phyloP scores from a whole-genome alignment of 2,113 vertebrate species.

The Oryzias javanicus region DNA sequence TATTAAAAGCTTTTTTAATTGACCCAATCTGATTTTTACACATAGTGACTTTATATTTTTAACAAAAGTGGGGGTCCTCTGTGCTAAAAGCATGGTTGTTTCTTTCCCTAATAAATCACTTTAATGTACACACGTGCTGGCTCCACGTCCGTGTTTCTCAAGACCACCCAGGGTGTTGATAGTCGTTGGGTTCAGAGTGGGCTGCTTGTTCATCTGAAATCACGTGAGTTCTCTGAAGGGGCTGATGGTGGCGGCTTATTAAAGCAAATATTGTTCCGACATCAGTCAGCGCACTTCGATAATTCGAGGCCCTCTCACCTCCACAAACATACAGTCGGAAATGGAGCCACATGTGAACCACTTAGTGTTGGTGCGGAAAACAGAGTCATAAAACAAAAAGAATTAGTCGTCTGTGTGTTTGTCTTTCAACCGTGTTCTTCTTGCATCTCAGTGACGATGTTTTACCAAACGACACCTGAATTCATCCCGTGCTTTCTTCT shows the following conservation, averaged over 20 bases:
- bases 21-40: slow-evolving; percentile 21
- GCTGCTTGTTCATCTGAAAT: slow-evolving; percentile 35
- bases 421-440: background rate
- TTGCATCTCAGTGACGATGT: slow-evolving; percentile 49
- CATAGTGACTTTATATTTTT: slow-evolving; percentile 12
- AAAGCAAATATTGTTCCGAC: slow-evolving; percentile 19
- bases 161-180: slow-evolving; percentile 63
- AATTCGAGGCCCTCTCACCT: slow-evolving; percentile 9
- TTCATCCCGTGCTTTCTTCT: slow-evolving; percentile 51
- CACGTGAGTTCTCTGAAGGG: slow-evolving; percentile 1
- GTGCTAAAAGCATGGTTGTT: slow-evolving; percentile 8
- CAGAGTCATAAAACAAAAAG: slow-evolving; percentile 5
- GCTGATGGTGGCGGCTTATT: slow-evolving; percentile 21
- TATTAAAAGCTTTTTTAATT: slow-evolving; percentile 21
- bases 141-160: slow-evolving; percentile 37
- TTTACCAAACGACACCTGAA: slow-evolving; percentile 59
- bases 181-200: slow-evolving; percentile 32
- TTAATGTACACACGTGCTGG: slow-evolving; percentile 46
- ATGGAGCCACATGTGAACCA: slow-evolving; percentile 1
- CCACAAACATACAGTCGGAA: slow-evolving; percentile 19
- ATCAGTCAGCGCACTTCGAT: slow-evolving; percentile 28
- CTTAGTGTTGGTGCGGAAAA: slow-evolving; percentile 1
- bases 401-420: slow-evolving; percentile 2
- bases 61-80: slow-evolving; percentile 1
- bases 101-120: slow-evolving; percentile 23